Evolutionary conservation across 2,797 vertebrate genomes (phyloP).

Genomic region (Aldrovandia affinis): DNA sequence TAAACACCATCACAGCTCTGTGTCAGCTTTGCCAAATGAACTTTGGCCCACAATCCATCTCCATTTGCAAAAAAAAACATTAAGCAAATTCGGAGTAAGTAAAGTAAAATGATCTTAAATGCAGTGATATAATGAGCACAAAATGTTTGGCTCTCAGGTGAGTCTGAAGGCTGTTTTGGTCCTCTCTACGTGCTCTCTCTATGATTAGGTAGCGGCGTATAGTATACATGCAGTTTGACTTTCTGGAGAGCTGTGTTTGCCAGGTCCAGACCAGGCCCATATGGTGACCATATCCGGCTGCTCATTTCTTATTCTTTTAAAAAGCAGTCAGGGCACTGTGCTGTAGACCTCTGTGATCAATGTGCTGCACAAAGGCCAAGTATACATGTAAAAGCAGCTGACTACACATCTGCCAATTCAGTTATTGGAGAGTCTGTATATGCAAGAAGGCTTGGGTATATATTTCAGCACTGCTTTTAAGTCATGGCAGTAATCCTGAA

Average conservation of each 20-base stretch:
- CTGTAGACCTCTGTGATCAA: not conserved
- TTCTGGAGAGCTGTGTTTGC: constrained; percentile 11
- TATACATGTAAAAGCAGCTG: constrained; percentile 28
- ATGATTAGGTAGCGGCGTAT: not conserved
- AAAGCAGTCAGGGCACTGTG: not conserved
- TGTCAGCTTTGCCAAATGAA: not conserved
- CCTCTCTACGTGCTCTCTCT: not conserved
- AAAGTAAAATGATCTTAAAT: constrained; percentile 25
- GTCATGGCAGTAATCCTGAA: constrained; percentile 26
- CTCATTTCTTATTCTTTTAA: not conserved
- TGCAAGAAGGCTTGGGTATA: not conserved
- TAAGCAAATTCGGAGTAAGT: constrained; percentile 17
- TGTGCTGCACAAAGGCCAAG: constrained; percentile 34
- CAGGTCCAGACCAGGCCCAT: constrained; percentile 23
- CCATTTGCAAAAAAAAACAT: constrained; percentile 22
- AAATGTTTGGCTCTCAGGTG: constrained; percentile 14
- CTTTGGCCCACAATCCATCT: constrained; percentile 5
- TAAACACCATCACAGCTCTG: not conserved
- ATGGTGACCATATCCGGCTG: constrained; percentile 36
- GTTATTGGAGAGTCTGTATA: constrained; percentile 27
- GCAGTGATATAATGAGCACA: constrained; percentile 25
- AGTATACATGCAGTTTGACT: not conserved
- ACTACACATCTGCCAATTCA: constrained; percentile 40
- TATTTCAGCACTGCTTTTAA: constrained; percentile 7
- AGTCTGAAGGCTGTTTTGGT: constrained; percentile 32